Base-by-base conservation (phyloP, 2,797 vertebrate genomes). In the Melopsittacus undulatus region DNA sequence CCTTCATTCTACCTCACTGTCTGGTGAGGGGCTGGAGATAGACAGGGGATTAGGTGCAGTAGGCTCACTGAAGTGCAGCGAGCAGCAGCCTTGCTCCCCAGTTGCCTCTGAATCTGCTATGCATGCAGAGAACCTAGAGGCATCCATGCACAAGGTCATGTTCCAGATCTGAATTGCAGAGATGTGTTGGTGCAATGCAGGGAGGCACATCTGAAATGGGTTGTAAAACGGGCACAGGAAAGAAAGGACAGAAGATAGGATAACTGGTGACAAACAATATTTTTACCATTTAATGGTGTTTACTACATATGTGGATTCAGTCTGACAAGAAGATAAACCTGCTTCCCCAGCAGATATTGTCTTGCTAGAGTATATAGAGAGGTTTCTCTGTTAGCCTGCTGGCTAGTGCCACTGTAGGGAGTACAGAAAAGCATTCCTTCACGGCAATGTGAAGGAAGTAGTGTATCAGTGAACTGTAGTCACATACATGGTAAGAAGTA, bases 51-150 rank as follows among this genome's bases (percentile, higher is more conserved):
- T 43, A 42, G 17, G 22, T 0, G 2, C 34, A 46, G 27, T 12
- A 23, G 30, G 30, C 30, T 3, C 13, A 38, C 15, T 0, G 1
- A 63, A 57, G 26, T 7, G n/a, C 52, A 48, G 27, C 0, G 1
- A 51, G n/a, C 59, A 30, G 48, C 3, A 2, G 7, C 40, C 0
- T 0, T 36, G 40, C n/a, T 52, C 27, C 14, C 9, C 5, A 1
- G 24, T 27, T 38, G 34, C 45, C 36, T 81, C 22, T 36, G n/a
- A 49, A 3, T 17, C 18, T 1, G 2, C n/a, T 57, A 11, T 52
- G 64, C 3, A 0, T 70, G n/a, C 30, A 46, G 10, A 32, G n/a
- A 40, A 56, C 42, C 12, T 32, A 29, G 36, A 20, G 1, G 0
- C 3, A 0, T 36, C 63, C 2, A 1, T 8, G 24, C n/a, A 13